These are phyloP conservation scores for Acromyrmex echinatior DNA, from an alignment of 1,140 invertebrate genomes.

Conservation along the genomic window DNA sequence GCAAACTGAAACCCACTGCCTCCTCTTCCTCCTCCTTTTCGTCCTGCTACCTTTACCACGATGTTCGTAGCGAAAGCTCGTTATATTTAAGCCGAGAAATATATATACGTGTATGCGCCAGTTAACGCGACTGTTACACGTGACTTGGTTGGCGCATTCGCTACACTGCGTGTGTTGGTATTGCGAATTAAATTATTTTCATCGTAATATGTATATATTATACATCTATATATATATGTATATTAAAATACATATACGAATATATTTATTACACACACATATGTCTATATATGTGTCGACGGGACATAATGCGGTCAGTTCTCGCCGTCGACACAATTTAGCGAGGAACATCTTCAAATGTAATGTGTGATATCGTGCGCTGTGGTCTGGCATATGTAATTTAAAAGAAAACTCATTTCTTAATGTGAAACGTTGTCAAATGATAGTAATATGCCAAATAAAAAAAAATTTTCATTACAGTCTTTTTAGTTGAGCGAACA, in stretches of 20 bases:
- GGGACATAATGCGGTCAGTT: slow-evolving; percentile 46
- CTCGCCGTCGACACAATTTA: slow-evolving; percentile 38
- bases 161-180: slow-evolving; percentile 47
- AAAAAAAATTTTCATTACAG: background rate
- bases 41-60: slow-evolving; percentile 51
- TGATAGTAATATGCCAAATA: background rate
- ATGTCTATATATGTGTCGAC: background rate
- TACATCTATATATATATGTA: background rate
- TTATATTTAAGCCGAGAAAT: slow-evolving; percentile 63
- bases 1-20: slow-evolving; percentile 40
- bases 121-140: slow-evolving; percentile 61
- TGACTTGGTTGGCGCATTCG: slow-evolving; percentile 56
- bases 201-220: slow-evolving; percentile 2
- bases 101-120: slow-evolving; percentile 55
- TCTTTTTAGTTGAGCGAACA: background rate
- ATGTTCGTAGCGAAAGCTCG: slow-evolving; percentile 64
- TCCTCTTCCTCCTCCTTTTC: slow-evolving; percentile 48
- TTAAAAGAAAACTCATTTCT: background rate
- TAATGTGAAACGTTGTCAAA: background rate
- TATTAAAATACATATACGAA: background rate
- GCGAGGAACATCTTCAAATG: slow-evolving; percentile 12
- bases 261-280: background rate
- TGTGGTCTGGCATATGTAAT: slow-evolving; percentile 7
- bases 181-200: slow-evolving; percentile 64
- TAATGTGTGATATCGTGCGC: background rate